phyloP scores from a whole-genome alignment of 1,140 invertebrate species.

The Metopolophium dirhodum region DNA sequence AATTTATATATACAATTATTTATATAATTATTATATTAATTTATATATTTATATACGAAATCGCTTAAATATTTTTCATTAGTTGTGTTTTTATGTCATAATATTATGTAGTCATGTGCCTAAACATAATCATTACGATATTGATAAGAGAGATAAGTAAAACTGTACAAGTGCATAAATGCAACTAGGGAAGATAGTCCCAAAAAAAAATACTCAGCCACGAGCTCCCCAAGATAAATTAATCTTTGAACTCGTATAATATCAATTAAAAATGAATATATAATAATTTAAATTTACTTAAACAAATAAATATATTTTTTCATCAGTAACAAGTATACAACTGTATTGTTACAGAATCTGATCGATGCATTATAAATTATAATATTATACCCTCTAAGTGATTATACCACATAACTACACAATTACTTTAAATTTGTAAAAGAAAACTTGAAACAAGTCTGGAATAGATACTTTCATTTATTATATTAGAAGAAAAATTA shows the following conservation, averaged over 20 bases:
- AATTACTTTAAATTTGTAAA: no score
- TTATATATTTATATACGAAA: neutral
- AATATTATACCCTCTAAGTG: neutral
- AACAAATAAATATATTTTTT: neutral
- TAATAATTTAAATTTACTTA: neutral
- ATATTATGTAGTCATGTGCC: neutral
- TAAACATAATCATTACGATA: neutral
- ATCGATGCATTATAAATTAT: neutral
- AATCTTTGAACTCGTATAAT: neutral
- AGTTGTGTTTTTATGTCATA: neutral
- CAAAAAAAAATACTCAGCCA: neutral
- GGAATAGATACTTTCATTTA: neutral
- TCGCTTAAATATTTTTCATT: neutral
- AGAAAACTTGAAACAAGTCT: neutral
- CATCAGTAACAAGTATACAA: neutral
- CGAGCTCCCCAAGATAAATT: neutral
- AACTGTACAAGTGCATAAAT: neutral
- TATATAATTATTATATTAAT: no score
- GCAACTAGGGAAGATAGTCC: neutral
- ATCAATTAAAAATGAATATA: neutral
- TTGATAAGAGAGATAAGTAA: neutral
- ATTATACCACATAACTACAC: neutral
- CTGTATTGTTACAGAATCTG: neutral
- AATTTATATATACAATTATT: neutral
- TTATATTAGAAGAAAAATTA: neutral